A percentile compares a stretch with the other conserved stretches of the same genome.
phyloP scores from a whole-genome alignment of 2,888 invertebrate species.

The Amphipyra berbera region DNA sequence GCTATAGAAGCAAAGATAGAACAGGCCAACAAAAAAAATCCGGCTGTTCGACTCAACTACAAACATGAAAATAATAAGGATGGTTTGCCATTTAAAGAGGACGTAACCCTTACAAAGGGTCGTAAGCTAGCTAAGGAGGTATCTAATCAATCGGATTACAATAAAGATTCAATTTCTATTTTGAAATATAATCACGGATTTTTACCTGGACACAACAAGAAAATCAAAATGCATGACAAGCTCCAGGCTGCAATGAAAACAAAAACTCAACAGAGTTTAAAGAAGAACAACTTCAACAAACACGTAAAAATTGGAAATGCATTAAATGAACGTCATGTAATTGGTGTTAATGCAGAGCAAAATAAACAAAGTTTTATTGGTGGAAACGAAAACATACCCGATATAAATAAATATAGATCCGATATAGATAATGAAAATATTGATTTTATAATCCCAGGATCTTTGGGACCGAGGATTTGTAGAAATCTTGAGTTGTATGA shows the following conservation, averaged over 20 bases:
- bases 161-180: constrained; percentile 71
- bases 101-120: constrained; percentile 67
- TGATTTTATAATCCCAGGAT: constrained; percentile 67
- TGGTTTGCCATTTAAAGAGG: constrained; percentile 54
- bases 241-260: constrained; percentile 22
- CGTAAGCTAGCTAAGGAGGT: constrained; percentile 73
- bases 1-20: constrained; percentile 60
- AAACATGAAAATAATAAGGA: constrained; percentile 68
- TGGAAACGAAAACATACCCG: constrained; percentile 78
- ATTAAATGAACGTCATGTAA: constrained; percentile 76
- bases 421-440: constrained; percentile 67
- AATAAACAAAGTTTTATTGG: constrained; percentile 78
- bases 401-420: constrained; percentile 79
- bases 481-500: constrained; percentile 78
- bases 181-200: constrained; percentile 80
- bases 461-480: constrained; percentile 73
- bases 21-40: constrained; percentile 66
- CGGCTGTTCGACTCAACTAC: constrained; percentile 73
- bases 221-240: constrained; percentile 49
- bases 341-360: constrained; percentile 72
- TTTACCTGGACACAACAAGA: constrained; percentile 65
- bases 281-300: constrained; percentile 71
- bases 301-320: constrained; percentile 83
- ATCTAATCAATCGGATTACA: constrained; percentile 72
- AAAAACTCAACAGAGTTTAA: constrained; percentile 35